These are phyloP conservation scores for Uromys caudimaculatus DNA, from an alignment of 2,797 vertebrate genomes.

Conservation along the genomic window DNA sequence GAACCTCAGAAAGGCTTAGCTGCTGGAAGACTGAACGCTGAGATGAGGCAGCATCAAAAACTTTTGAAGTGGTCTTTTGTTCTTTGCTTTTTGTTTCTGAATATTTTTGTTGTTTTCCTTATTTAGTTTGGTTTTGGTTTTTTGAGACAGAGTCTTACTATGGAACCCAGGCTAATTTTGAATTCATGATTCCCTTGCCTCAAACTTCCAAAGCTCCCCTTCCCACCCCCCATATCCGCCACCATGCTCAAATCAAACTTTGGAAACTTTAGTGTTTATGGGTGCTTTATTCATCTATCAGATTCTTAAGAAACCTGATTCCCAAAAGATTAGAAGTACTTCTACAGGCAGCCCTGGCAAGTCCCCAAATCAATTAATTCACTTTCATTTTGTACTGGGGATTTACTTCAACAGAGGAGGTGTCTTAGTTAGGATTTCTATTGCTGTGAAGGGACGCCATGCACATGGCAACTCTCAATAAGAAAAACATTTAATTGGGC, in stretches of 20 bases:
- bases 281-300: constrained; percentile 26
- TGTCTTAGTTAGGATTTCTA: neutral
- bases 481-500: neutral
- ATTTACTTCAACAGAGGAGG: neutral
- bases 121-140: neutral
- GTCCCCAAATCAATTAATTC: constrained; percentile 25
- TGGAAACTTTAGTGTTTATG: neutral
- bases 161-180: neutral
- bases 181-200: neutral
- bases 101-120: neutral
- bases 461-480: neutral
- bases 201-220: neutral
- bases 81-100: neutral
- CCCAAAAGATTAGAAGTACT: neutral
- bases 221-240: no score
- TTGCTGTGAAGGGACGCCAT: neutral
- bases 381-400: constrained; percentile 40
- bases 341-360: neutral
- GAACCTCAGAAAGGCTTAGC: neutral
- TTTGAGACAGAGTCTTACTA: neutral
- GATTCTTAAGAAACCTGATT: neutral
- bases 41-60: neutral
- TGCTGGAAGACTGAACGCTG: neutral
- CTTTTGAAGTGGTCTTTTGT: neutral
- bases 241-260: neutral